Conservation (phyloP, 2,113 vertebrate species). For the Cygnus buccinator region DNA sequence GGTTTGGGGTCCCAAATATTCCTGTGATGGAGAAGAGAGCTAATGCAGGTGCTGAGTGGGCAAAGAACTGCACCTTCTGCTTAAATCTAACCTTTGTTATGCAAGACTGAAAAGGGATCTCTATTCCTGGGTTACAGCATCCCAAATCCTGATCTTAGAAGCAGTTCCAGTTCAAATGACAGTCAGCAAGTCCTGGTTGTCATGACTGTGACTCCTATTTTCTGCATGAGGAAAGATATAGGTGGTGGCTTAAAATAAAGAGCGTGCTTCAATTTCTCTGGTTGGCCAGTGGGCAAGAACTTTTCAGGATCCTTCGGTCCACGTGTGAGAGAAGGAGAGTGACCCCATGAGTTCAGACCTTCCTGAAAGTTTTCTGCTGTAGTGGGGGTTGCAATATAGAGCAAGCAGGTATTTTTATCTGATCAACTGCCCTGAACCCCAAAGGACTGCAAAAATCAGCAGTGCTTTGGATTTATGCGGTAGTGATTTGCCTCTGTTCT, state of each 20-base stretch:
- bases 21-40: background rate
- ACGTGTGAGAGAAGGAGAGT: background rate
- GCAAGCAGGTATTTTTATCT: background rate
- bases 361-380: background rate
- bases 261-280: background rate
- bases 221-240: background rate
- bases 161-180: background rate
- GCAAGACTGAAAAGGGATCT: background rate
- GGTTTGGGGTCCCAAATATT: background rate
- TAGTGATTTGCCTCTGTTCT: background rate
- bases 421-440: background rate
- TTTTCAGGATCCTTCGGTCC: background rate
- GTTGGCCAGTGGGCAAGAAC: background rate
- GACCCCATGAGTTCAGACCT: background rate
- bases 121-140: background rate
- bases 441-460: background rate
- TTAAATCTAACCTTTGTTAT: background rate
- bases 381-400: background rate
- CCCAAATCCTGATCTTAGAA: background rate
- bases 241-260: background rate
- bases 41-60: background rate
- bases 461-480: background rate
- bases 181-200: background rate
- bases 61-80: background rate
- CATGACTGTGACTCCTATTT: background rate